These are phyloP conservation scores for Zaprionus nigranus DNA, from an alignment of 1,140 invertebrate genomes.

Conservation along the genomic window DNA sequence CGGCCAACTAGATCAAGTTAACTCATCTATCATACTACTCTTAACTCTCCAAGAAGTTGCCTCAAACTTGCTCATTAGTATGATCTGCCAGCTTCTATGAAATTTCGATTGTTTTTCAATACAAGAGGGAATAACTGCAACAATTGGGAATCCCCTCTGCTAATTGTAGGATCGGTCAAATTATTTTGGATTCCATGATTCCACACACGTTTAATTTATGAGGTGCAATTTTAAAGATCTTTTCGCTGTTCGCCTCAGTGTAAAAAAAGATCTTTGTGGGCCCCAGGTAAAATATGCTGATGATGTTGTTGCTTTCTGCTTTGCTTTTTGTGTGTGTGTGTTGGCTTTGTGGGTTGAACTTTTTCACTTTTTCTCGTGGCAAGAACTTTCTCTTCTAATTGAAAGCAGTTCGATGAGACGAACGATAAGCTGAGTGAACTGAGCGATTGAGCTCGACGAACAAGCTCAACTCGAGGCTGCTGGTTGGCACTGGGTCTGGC, in stretches of 20 bases:
- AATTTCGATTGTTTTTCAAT: not conserved
- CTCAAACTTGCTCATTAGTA: not conserved
- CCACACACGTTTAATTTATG: conserved; percentile 63
- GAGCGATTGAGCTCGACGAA: not conserved
- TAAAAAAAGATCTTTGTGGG: conserved; percentile 58
- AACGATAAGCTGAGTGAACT: conserved; percentile 51
- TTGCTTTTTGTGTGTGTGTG: not conserved
- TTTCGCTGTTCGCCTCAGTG: conserved; percentile 14
- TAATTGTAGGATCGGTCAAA: not conserved
- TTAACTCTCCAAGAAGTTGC: too few species aligned
- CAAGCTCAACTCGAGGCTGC: not conserved
- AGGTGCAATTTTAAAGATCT: conserved; percentile 74
- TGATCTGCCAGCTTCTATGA: not conserved
- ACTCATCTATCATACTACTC: not conserved
- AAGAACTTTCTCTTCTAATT: conserved; percentile 84
- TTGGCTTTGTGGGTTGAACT: conserved; percentile 16
- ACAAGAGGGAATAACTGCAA: too few species aligned
- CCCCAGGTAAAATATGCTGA: conserved; percentile 42
- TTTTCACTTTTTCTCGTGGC: conserved; percentile 79
- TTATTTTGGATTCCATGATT: conserved; percentile 34
- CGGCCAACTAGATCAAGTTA: not conserved
- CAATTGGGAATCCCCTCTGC: conserved; percentile 2
- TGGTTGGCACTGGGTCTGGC: conserved; percentile 3
- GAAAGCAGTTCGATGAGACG: conserved; percentile 78
- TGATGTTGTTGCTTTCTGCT: not conserved